These are phyloP conservation scores for Micoletzkya japonica DNA, from an alignment of 2,888 invertebrate species.

Conservation along the genomic window DNA sequence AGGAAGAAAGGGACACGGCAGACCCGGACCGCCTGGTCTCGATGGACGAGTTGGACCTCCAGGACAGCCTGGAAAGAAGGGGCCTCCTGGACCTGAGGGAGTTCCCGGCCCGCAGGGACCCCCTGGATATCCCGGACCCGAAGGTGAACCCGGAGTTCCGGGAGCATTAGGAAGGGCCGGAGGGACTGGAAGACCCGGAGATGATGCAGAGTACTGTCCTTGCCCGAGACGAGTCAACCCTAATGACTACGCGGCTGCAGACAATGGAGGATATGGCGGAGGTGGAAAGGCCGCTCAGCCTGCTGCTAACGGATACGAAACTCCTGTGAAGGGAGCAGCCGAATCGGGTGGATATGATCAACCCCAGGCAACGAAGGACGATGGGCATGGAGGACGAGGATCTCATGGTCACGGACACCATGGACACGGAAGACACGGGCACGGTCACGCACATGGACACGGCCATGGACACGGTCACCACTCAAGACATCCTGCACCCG, in stretches of 20 bases:
- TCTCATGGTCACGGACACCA: too few relatives aligned
- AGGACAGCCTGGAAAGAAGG: slow-evolving; percentile 8
- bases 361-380: too few relatives aligned
- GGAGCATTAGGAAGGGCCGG: slow-evolving; percentile 1
- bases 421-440: too few relatives aligned
- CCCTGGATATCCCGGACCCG: background rate
- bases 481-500: too few relatives aligned
- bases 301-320: background rate
- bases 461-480: background rate
- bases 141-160: background rate
- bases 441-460: background rate
- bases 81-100: slow-evolving; percentile 7
- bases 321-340: background rate
- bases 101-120: slow-evolving; percentile 26
- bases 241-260: background rate
- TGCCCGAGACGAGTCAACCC: slow-evolving; percentile 17
- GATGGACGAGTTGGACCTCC: slow-evolving; percentile 8
- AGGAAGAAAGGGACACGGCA: slow-evolving; percentile 11
- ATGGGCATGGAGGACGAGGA: too few relatives aligned
- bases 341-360: too few relatives aligned
- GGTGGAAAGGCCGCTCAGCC: background rate
- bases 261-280: background rate
- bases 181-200: slow-evolving; percentile 13
- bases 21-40: slow-evolving; percentile 3
- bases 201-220: slow-evolving; percentile 25